Conservation (phyloP, 2,113 vertebrate species). For the Heptranchias perlo region DNA sequence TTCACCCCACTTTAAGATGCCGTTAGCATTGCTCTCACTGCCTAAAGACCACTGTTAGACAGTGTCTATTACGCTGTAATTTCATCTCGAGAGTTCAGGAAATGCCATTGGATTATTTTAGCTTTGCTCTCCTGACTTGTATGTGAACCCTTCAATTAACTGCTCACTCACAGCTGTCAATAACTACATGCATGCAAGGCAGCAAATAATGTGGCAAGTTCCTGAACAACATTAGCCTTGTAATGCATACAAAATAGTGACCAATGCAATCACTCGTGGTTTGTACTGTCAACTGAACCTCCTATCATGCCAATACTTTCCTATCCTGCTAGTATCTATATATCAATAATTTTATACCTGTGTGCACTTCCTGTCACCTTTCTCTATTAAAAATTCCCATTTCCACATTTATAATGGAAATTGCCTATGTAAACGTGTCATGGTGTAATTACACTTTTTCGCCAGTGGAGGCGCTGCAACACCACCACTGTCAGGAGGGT, state of each 20-base stretch:
- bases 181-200: neutral
- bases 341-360: neutral
- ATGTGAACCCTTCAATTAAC: neutral
- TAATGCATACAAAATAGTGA: neutral
- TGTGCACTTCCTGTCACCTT: neutral
- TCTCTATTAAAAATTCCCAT: too few relatives aligned
- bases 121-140: neutral
- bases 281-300: neutral
- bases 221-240: neutral
- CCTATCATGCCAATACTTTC: neutral
- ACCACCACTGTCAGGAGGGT: neutral
- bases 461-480: neutral
- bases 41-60: neutral
- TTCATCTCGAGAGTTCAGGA: neutral
- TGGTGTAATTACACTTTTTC: neutral
- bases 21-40: neutral
- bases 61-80: neutral
- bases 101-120: neutral
- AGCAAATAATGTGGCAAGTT: neutral
- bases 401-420: too few relatives aligned
- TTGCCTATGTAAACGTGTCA: neutral
- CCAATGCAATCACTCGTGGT: neutral
- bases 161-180: neutral
- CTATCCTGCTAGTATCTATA: neutral
- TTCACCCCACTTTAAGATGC: neutral